These are phyloP conservation scores for Caenorhabditis sp. DNA, from an alignment of 2,888 invertebrate genomes.

Conservation along the genomic window DNA sequence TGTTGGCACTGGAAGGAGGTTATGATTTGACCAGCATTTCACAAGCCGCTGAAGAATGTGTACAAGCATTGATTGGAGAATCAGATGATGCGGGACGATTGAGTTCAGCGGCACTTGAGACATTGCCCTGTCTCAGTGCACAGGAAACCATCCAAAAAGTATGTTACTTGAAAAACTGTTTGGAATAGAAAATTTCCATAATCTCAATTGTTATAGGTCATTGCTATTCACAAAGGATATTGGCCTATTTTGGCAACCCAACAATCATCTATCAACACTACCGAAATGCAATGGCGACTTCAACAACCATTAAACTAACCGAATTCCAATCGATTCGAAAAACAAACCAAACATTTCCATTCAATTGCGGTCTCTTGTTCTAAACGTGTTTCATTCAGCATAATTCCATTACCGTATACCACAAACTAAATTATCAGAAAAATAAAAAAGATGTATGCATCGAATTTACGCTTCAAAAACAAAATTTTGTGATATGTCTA, in stretches of 20 bases:
- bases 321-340: not conserved
- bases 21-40: slow-evolving; percentile 95
- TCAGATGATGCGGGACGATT: slow-evolving; percentile 54
- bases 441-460: not conserved
- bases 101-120: slow-evolving; percentile 52
- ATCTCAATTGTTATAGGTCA: slow-evolving; percentile 57
- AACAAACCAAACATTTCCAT: not conserved
- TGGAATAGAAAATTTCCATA: not conserved
- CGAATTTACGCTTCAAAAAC: not conserved
- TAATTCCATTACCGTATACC: not conserved
- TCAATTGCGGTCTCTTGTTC: not conserved
- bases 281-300: slow-evolving; percentile 60
- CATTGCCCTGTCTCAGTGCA: slow-evolving; percentile 51
- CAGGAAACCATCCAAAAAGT: slow-evolving; percentile 70
- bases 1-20: slow-evolving; percentile 74
- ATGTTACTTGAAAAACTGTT: not conserved
- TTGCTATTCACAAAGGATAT: slow-evolving; percentile 68
- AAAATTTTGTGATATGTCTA: not conserved
- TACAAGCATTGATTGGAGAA: slow-evolving; percentile 77
- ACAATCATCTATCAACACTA: slow-evolving; percentile 58
- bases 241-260: slow-evolving; percentile 66
- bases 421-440: not conserved
- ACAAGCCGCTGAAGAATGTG: slow-evolving; percentile 95
- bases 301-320: not conserved
- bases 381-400: not conserved